Evolutionary conservation across 2,888 invertebrate genomes (phyloP).

Genomic region (Malthinus seriepunctatus): DNA sequence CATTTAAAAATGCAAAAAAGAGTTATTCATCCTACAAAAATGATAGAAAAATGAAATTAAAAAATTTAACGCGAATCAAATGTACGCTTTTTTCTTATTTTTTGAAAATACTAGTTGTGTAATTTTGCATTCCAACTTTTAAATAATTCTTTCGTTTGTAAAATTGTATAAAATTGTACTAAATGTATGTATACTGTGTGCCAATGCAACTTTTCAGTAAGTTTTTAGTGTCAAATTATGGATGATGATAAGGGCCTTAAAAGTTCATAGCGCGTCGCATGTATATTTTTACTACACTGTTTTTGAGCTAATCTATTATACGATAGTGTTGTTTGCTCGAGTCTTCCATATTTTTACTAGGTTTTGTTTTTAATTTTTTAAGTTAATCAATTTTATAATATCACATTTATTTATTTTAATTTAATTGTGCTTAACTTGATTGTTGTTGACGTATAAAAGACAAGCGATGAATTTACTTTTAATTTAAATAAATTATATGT

Average conservation of each 20-base stretch:
- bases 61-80: background rate
- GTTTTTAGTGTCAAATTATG: constrained; percentile 22
- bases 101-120: constrained; percentile 8
- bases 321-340: constrained; percentile 41
- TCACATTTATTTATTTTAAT: background rate
- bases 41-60: constrained; percentile 1
- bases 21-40: background rate
- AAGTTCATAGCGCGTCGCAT: constrained; percentile 45
- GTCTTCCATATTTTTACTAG: constrained; percentile 48
- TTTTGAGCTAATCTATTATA: constrained; percentile 39
- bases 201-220: constrained; percentile 24
- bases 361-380: constrained; percentile 17
- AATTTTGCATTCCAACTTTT: constrained; percentile 23
- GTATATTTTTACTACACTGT: constrained; percentile 50
- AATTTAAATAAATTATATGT: too few species aligned
- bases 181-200: constrained; percentile 23
- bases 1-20: background rate
- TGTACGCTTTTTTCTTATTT: background rate
- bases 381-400: background rate
- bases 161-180: constrained; percentile 20
- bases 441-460: too few species aligned
- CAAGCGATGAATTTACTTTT: too few species aligned
- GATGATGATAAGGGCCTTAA: constrained; percentile 47
- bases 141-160: constrained; percentile 14
- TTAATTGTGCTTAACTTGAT: background rate